phyloP scores from a whole-genome alignment of 2,113 vertebrate genomes.

The Xenopus borealis region DNA sequence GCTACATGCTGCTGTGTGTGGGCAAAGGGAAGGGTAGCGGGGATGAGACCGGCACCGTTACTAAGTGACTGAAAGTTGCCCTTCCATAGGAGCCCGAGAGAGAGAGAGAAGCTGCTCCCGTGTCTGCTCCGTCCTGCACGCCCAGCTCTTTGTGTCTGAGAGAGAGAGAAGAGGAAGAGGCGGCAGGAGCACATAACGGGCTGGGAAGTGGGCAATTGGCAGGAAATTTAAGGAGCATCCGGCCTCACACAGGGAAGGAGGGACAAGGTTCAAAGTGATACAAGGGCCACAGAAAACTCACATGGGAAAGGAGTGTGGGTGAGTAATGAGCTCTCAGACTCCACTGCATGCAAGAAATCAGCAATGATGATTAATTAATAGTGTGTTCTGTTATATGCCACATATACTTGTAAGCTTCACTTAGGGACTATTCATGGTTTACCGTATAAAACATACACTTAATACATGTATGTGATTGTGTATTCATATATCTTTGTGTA shows the following conservation, averaged over 20 bases:
- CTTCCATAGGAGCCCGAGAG: not conserved
- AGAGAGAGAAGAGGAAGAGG: no score
- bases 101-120: not conserved
- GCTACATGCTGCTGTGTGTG: not conserved
- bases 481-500: not conserved
- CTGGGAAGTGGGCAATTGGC: slow-evolving; percentile 56
- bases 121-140: not conserved
- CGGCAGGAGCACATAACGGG: slow-evolving; percentile 12
- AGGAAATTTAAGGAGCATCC: slow-evolving; percentile 66
- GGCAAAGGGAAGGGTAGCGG: not conserved
- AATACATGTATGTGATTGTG: no score
- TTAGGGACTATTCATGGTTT: no score
- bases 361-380: no score
- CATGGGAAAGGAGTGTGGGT: slow-evolving; percentile 51
- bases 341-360: no score
- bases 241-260: slow-evolving; percentile 54
- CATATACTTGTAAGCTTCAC: no score
- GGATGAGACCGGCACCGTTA: not conserved
- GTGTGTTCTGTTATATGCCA: no score
- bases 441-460: not conserved
- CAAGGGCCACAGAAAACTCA: slow-evolving; percentile 27
- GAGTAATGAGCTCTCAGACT: slow-evolving; percentile 9
- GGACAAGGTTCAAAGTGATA: slow-evolving; percentile 47
- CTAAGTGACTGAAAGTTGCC: slow-evolving; percentile 34
- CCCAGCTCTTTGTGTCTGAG: slow-evolving; percentile 15